phyloP scores from a whole-genome alignment of 2,888 invertebrate genomes.

The Eustalomyia histrio region DNA sequence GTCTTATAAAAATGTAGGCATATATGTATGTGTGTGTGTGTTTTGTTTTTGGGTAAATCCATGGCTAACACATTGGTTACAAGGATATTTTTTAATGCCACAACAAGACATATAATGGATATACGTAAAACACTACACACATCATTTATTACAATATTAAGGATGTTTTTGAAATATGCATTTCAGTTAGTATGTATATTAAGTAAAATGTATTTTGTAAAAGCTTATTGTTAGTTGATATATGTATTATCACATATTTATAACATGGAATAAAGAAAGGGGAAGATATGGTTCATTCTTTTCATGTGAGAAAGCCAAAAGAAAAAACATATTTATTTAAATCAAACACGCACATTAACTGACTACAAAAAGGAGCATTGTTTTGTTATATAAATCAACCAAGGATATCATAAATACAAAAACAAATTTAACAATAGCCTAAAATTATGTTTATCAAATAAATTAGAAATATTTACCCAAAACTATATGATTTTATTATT shows the following conservation, averaged over 20 bases:
- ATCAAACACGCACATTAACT: constrained; percentile 22
- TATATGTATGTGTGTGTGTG: not conserved
- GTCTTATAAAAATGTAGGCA: too few relatives aligned
- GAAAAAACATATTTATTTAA: constrained; percentile 21
- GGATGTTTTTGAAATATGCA: not conserved
- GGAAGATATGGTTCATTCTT: not conserved
- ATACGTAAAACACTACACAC: too few relatives aligned
- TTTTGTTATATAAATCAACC: not conserved
- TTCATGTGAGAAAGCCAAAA: not conserved
- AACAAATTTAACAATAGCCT: too few relatives aligned
- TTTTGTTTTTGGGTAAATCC: not conserved
- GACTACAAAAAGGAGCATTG: not conserved
- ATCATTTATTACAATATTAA: not conserved
- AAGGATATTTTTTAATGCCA: not conserved
- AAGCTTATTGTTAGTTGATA: not conserved
- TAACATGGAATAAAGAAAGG: not conserved
- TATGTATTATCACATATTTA: constrained; percentile 1
- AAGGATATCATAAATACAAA: not conserved
- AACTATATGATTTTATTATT: not conserved
- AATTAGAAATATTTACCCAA: not conserved
- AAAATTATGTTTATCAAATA: too few relatives aligned
- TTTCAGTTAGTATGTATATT: not conserved
- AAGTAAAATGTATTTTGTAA: not conserved
- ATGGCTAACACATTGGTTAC: not conserved
- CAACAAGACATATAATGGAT: not conserved